A percentile compares a stretch with the other conserved stretches of the same genome.
Evolutionary conservation across 2,888 invertebrate genomes (phyloP).

Genomic region (Heliconius cydno): DNA sequence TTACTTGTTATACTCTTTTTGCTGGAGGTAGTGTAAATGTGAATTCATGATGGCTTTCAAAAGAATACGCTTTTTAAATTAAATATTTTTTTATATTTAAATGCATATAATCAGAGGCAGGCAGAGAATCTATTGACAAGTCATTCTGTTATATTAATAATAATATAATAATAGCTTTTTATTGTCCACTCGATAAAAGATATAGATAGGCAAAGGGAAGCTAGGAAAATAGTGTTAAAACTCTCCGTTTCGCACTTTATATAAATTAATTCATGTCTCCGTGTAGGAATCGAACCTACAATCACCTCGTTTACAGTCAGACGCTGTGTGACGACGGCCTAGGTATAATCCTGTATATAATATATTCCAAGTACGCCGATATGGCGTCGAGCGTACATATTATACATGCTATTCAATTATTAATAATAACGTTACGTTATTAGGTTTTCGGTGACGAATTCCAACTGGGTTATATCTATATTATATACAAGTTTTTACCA

Average conservation of each 20-base stretch:
- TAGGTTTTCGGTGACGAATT: not conserved
- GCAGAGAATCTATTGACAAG: not conserved
- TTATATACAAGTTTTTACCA: not conserved
- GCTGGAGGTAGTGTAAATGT: constrained; percentile 6
- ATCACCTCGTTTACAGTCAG: not conserved
- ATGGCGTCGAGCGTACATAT: not conserved
- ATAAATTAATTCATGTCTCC: not conserved
- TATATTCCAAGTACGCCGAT: not conserved
- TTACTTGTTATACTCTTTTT: constrained; percentile 25
- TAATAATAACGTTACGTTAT: not conserved
- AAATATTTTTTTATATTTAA: not conserved
- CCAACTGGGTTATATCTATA: not conserved
- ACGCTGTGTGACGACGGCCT: too few species aligned
- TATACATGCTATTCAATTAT: constrained; percentile 1
- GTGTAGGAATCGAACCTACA: not conserved
- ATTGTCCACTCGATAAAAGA: too few species aligned
- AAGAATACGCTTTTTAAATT: not conserved
- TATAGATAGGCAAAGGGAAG: too few species aligned
- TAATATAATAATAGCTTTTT: too few species aligned
- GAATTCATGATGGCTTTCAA: constrained; percentile 18
- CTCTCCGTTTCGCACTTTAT: not conserved
- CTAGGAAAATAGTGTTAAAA: not conserved
- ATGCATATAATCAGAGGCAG: too few species aligned
- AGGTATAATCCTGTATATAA: not conserved
- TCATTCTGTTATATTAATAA: not conserved